Evolutionary conservation across 2,797 vertebrate genomes (phyloP).

Genomic region (Alosa sapidissima): DNA sequence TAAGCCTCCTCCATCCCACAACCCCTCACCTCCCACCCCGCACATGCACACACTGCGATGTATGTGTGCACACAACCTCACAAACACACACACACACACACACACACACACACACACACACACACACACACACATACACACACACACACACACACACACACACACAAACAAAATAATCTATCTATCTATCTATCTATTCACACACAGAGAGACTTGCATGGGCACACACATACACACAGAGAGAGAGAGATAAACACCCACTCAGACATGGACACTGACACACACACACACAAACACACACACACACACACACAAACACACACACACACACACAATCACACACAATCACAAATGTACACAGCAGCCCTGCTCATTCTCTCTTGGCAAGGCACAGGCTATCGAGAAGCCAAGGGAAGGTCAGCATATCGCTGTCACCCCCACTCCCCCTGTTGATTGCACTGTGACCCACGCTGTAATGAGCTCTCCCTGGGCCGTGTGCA

Average conservation of each 20-base stretch:
- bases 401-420: slow-evolving; percentile 54
- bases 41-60: slow-evolving; percentile 58
- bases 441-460: slow-evolving; percentile 58
- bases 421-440: slow-evolving; percentile 57
- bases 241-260: background rate
- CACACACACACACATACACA: slow-evolving; percentile 47
- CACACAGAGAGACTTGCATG: background rate
- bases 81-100: background rate
- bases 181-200: background rate
- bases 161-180: too few relatives aligned
- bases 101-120: background rate
- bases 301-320: slow-evolving; percentile 40
- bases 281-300: background rate
- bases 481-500: slow-evolving; percentile 54
- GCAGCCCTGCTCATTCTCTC: slow-evolving; percentile 44
- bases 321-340: slow-evolving; percentile 54
- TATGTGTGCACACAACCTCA: slow-evolving; percentile 30
- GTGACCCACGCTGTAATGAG: slow-evolving; percentile 61
- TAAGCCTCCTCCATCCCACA: background rate
- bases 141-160: slow-evolving; percentile 49
- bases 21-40: slow-evolving; percentile 57
- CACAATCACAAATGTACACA: slow-evolving; percentile 30
- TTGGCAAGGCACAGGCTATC: slow-evolving; percentile 49
- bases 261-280: background rate
- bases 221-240: slow-evolving; percentile 45